phyloP scores from a whole-genome alignment of 2,888 invertebrate genomes.

The Tenthredo mesomela region DNA sequence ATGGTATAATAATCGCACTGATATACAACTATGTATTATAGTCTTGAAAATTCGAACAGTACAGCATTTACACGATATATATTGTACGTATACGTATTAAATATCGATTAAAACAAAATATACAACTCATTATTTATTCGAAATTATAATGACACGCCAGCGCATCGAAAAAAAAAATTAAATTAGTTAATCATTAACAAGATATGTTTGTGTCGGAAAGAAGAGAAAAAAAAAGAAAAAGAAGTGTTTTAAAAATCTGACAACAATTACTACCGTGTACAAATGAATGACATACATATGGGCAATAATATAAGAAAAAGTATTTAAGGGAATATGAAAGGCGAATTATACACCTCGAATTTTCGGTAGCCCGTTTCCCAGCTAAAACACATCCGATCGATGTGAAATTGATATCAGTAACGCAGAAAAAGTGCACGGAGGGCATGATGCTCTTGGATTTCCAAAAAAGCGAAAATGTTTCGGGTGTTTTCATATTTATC shows the following conservation, averaged over 20 bases:
- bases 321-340: too few relatives aligned
- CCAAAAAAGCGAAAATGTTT: too few relatives aligned
- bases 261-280: background rate
- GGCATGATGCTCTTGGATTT: too few relatives aligned
- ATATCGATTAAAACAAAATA: background rate
- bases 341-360: too few relatives aligned
- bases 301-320: background rate
- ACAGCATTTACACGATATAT: background rate
- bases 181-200: background rate
- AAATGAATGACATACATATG: background rate
- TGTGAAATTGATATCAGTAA: too few relatives aligned
- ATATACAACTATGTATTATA: background rate
- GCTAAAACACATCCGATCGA: too few relatives aligned
- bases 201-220: background rate
- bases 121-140: slow-evolving; percentile 27
- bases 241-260: background rate
- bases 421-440: too few relatives aligned
- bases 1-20: background rate
- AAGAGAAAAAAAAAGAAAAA: background rate
- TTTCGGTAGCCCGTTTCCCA: too few relatives aligned
- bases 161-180: slow-evolving; percentile 7
- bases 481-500: too few relatives aligned
- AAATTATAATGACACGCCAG: slow-evolving; percentile 33
- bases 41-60: background rate
- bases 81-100: background rate